phyloP scores from a whole-genome alignment of 2,888 invertebrate genomes.

The Leptinotarsa tumamoca region DNA sequence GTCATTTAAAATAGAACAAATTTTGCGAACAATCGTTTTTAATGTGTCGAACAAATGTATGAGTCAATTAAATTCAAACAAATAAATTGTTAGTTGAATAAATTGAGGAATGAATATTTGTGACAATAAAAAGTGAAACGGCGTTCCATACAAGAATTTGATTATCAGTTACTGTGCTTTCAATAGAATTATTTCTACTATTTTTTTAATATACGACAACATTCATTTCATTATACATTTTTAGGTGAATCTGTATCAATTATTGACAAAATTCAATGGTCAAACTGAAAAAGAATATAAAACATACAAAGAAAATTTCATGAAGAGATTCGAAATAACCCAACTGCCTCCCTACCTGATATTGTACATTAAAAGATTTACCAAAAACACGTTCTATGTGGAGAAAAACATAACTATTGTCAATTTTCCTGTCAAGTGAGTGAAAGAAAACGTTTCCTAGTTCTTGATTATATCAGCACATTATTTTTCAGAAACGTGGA shows the following conservation, averaged over 20 bases:
- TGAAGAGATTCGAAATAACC: constrained; percentile 97
- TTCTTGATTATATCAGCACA: constrained; percentile 36
- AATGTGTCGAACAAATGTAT: no score
- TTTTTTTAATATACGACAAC: not conserved
- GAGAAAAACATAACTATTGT: constrained; percentile 99
- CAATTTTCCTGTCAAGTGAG: constrained; percentile 98
- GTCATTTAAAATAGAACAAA: no score
- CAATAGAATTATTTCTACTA: constrained; percentile 24
- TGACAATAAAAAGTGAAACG: no score
- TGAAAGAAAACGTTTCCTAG: constrained; percentile 48
- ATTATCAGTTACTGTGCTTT: no score
- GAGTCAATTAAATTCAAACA: no score
- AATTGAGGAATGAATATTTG: no score
- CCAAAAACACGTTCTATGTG: constrained; percentile 98
- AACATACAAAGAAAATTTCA: constrained; percentile 98
- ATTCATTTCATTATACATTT: constrained; percentile 46
- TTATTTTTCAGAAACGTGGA: constrained; percentile 86
- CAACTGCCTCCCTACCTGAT: constrained; percentile 94
- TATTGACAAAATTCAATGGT: constrained; percentile 97
- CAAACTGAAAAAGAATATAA: constrained; percentile 97
- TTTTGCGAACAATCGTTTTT: no score
- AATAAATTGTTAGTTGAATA: no score
- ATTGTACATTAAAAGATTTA: constrained; percentile 96
- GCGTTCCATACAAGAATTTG: no score
- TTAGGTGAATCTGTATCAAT: constrained; percentile 91